Conservation (phyloP, 2,113 vertebrate genomes). For the Silurus glanis region DNA sequence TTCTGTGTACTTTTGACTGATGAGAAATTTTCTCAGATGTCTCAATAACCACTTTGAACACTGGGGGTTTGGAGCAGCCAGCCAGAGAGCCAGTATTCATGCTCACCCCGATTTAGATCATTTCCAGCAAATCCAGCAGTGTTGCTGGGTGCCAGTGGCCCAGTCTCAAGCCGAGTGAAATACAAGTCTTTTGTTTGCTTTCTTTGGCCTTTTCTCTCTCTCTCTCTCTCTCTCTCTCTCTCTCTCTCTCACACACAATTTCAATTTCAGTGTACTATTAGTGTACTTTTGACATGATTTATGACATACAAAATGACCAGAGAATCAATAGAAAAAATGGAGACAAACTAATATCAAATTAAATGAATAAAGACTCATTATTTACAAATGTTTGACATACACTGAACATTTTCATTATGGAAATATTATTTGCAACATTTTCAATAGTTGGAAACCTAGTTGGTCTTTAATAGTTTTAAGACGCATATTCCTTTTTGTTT, state of each 20-base stretch:
- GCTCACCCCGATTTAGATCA: not conserved
- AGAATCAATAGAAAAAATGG: too few species aligned
- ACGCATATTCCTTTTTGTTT: too few species aligned
- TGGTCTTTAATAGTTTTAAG: too few species aligned
- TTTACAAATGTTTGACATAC: too few species aligned
- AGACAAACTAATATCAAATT: too few species aligned
- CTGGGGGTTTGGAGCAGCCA: not conserved
- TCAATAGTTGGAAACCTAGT: too few species aligned
- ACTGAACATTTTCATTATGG: too few species aligned
- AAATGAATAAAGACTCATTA: too few species aligned
- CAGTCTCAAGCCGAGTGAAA: constrained; percentile 9
- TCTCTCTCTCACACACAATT: not conserved
- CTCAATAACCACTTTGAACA: not conserved
- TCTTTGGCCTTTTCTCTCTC: not conserved
- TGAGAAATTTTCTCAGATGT: constrained; percentile 1
- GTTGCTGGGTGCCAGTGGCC: not conserved
- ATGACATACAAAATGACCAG: too few species aligned
- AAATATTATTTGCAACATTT: too few species aligned
- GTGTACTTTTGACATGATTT: too few species aligned
- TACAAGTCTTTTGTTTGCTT: not conserved
- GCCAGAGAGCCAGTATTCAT: constrained; percentile 5
- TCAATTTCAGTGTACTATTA: too few species aligned
- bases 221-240: not conserved
- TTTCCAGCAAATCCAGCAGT: not conserved
- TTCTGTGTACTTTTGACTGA: not conserved